Evolutionary conservation across 2,113 vertebrate species (phyloP).

Genomic region (Oryzias javanicus): DNA sequence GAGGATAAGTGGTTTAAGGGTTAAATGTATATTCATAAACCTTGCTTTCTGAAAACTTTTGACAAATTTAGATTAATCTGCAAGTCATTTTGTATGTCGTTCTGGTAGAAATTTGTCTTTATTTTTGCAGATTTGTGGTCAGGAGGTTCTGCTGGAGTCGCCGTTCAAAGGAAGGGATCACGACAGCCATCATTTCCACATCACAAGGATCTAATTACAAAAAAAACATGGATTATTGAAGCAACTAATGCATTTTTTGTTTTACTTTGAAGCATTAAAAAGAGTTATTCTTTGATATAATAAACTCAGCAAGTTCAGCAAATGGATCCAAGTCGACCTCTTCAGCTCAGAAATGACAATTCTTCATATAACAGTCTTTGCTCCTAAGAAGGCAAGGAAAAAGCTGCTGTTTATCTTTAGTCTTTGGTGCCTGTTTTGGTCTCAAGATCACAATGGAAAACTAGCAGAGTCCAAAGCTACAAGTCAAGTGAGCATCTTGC

Average conservation of each 20-base stretch:
- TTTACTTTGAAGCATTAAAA: too few relatives aligned
- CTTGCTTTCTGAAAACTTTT: background rate
- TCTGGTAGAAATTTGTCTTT: constrained; percentile 3
- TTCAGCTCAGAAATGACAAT: too few relatives aligned
- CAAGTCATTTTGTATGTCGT: background rate
- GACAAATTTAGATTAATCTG: background rate
- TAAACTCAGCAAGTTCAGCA: too few relatives aligned
- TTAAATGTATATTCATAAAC: background rate
- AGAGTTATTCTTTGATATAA: too few relatives aligned
- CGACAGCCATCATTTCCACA: background rate
- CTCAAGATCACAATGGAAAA: background rate
- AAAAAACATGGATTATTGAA: background rate
- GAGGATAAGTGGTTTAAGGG: too few relatives aligned
- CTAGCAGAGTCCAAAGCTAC: background rate
- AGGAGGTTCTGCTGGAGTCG: background rate
- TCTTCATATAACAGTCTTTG: too few relatives aligned
- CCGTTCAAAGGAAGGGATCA: constrained; percentile 5
- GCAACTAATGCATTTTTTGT: background rate
- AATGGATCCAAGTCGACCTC: too few relatives aligned
- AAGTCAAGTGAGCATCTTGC: background rate
- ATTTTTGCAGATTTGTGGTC: constrained; percentile 27
- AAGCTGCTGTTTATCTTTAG: too few relatives aligned
- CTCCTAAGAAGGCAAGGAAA: too few relatives aligned
- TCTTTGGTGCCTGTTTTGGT: background rate
- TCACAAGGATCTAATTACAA: background rate